These are phyloP conservation scores for Falcunculus frontatus DNA, from an alignment of 2,113 vertebrate species.

Conservation along the genomic window DNA sequence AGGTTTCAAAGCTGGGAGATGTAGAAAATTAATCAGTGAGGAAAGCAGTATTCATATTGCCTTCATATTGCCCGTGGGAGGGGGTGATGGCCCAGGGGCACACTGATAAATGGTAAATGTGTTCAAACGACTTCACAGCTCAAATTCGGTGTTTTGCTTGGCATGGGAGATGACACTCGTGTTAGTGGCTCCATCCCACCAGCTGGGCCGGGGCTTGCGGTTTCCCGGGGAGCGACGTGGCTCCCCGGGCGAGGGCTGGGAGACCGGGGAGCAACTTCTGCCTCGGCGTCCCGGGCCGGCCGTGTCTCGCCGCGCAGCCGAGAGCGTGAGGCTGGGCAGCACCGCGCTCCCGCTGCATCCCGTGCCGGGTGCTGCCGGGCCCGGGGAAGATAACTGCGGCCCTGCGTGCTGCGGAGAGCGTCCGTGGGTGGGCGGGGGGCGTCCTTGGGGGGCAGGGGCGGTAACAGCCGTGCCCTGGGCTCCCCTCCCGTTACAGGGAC, in stretches of 20 bases:
- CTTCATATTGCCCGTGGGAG: neutral
- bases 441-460: neutral
- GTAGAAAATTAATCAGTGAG: neutral
- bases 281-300: fast-evolving
- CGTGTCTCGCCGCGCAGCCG: fast-evolving
- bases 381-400: neutral
- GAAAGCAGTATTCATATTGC: too few relatives aligned
- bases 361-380: neutral
- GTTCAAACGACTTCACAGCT: neutral
- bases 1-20: neutral
- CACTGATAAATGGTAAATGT: fast-evolving
- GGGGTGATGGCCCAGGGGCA: fast-evolving
- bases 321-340: neutral
- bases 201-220: fast-evolving
- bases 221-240: fast-evolving
- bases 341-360: neutral
- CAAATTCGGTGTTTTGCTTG: neutral
- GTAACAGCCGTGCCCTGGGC: neutral
- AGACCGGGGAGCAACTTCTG: fast-evolving
- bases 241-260: fast-evolving
- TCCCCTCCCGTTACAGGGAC: fast-evolving
- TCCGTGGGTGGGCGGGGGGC: fast-evolving
- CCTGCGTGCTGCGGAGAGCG: neutral
- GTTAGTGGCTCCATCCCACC: fast-evolving
- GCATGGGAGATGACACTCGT: fast-evolving